Conservation (phyloP, 2,113 vertebrate species). For the Oreochromis tanganicae region DNA sequence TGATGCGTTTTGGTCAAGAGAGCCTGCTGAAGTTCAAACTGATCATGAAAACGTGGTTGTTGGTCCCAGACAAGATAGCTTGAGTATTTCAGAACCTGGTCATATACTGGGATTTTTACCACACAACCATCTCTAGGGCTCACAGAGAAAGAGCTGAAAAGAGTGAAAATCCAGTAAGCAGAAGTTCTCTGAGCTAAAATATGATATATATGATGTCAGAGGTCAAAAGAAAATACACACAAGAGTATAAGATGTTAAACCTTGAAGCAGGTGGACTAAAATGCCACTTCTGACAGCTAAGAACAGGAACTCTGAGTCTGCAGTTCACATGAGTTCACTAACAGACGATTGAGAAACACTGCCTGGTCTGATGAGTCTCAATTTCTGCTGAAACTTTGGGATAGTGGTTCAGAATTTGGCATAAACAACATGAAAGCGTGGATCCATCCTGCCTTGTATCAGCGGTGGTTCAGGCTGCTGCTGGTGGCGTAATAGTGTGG, state of each 20-base stretch:
- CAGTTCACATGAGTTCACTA: neutral
- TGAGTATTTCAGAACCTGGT: too few species aligned
- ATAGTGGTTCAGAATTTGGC: neutral
- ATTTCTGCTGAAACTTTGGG: neutral
- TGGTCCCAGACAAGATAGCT: too few species aligned
- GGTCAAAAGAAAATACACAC: too few species aligned
- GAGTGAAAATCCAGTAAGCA: too few species aligned
- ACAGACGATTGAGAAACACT: neutral
- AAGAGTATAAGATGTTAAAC: neutral
- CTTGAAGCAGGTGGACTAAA: neutral
- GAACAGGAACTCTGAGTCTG: neutral
- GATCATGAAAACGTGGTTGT: neutral
- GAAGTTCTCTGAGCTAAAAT: too few species aligned
- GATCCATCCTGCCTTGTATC: neutral
- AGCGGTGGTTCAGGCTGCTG: neutral
- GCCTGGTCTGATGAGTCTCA: neutral
- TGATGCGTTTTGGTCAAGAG: neutral
- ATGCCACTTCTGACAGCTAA: neutral
- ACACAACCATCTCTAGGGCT: too few species aligned
- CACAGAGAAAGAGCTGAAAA: too few species aligned
- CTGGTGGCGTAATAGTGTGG: neutral
- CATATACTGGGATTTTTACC: too few species aligned
- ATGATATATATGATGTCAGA: too few species aligned
- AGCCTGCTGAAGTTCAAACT: neutral
- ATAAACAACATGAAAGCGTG: rapidly evolving